These are phyloP conservation scores for Rutpela maculata DNA, from an alignment of 2,888 invertebrate species.

Conservation along the genomic window DNA sequence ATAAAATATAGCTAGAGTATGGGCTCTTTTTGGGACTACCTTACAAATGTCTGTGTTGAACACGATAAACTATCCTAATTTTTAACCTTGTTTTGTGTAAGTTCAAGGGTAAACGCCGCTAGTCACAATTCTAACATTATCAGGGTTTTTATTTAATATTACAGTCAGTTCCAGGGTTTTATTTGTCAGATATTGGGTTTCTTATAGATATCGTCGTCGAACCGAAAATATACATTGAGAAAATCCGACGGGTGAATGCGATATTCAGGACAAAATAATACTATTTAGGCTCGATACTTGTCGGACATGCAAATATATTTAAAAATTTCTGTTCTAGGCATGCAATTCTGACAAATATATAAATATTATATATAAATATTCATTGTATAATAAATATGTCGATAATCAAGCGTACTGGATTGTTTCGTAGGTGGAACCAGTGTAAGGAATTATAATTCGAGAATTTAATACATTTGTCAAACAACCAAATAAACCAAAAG, in stretches of 20 bases:
- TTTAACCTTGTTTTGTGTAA: conserved; percentile 66
- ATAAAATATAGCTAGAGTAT: conserved; percentile 20
- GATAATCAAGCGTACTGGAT: conserved; percentile 28
- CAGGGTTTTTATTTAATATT: conserved; percentile 45
- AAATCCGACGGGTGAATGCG: conserved; percentile 30
- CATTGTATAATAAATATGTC: conserved; percentile 45
- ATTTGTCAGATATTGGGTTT: conserved; percentile 52
- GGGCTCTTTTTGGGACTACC: conserved; percentile 28
- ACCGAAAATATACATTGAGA: conserved; percentile 34
- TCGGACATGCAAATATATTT: conserved; percentile 47
- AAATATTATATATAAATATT: conserved; percentile 54
- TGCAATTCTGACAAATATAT: conserved; percentile 52
- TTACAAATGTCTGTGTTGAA: conserved; percentile 64
- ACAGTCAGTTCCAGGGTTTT: conserved; percentile 59
- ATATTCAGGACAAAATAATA: conserved; percentile 33
- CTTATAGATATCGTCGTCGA: conserved; percentile 13
- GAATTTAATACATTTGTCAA: too few species aligned
- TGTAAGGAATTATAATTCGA: background rate
- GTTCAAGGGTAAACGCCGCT: conserved; percentile 71
- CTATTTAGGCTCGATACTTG: conserved; percentile 42
- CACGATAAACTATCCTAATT: conserved; percentile 68
- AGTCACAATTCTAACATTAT: conserved; percentile 73
- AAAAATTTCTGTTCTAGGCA: conserved; percentile 46
- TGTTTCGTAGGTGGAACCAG: conserved; percentile 33
- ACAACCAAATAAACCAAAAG: too few species aligned